A percentile compares a stretch with the other conserved stretches of the same genome.
Conservation (phyloP, 2,888 invertebrate genomes). For the Melieria crassipennis region DNA sequence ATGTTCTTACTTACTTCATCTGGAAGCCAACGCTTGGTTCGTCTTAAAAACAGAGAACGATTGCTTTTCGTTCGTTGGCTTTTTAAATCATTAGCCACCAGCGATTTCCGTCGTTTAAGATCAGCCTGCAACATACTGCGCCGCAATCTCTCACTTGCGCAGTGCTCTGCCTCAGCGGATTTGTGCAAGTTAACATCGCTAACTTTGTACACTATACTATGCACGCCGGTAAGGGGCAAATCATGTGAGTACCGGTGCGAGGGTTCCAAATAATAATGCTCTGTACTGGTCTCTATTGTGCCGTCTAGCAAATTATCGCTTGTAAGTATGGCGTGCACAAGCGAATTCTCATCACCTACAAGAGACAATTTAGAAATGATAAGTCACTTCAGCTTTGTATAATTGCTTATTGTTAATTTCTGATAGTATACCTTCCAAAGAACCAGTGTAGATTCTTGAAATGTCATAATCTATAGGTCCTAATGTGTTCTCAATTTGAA, state of each 20-base stretch:
- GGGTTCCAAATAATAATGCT: slow-evolving; percentile 84
- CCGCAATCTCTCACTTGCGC: slow-evolving; percentile 63
- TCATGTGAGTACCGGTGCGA: slow-evolving; percentile 67
- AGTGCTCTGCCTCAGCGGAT: slow-evolving; percentile 54
- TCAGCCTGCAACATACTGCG: slow-evolving; percentile 53
- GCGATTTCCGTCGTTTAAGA: slow-evolving; percentile 48
- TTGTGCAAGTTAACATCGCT: slow-evolving; percentile 76
- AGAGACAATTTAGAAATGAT: background rate
- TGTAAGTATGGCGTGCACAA: slow-evolving; percentile 87
- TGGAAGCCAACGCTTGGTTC: slow-evolving; percentile 74
- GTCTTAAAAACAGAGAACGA: slow-evolving; percentile 36
- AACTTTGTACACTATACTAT: slow-evolving; percentile 85
- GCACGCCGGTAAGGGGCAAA: slow-evolving; percentile 69
- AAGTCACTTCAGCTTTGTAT: background rate
- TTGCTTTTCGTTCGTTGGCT: slow-evolving; percentile 6
- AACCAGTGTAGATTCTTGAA: slow-evolving; percentile 79
- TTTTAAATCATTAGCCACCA: slow-evolving; percentile 3
- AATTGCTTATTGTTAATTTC: background rate
- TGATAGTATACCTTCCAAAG: slow-evolving; percentile 76
- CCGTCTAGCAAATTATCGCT: slow-evolving; percentile 90
- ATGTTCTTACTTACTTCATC: slow-evolving; percentile 68
- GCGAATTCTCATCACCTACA: slow-evolving; percentile 83
- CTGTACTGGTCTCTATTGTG: slow-evolving; percentile 79
- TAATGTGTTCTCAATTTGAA: slow-evolving; percentile 78
- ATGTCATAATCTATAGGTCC: slow-evolving; percentile 78